These are phyloP conservation scores for Cheilinus undulatus DNA, from an alignment of 2,113 vertebrate genomes.

Conservation along the genomic window DNA sequence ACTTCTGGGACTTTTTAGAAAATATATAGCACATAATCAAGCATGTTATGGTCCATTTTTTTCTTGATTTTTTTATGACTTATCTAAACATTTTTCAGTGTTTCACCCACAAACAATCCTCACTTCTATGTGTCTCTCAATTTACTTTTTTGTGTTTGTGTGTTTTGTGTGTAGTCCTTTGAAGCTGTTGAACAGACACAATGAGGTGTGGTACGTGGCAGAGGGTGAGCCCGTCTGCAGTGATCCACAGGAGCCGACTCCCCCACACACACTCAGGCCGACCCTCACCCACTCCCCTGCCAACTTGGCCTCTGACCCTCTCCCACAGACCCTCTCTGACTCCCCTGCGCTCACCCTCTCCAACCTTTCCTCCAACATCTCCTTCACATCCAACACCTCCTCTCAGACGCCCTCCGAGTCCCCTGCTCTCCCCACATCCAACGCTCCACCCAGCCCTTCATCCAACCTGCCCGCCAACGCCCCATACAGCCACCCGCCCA, in stretches of 20 bases:
- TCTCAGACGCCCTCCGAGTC: conserved; percentile 3
- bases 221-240: conserved; percentile 76
- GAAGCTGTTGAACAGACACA: conserved; percentile 84
- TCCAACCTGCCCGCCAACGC: conserved; percentile 16
- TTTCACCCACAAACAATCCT: too few relatives aligned
- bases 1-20: too few relatives aligned
- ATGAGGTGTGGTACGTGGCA: conserved; percentile 85
- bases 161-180: conserved; percentile 76
- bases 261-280: conserved; percentile 48
- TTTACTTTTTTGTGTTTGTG: conserved; percentile 20
- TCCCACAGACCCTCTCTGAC: conserved; percentile 38
- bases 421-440: conserved; percentile 6
- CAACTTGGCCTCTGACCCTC: background rate
- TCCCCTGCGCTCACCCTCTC: conserved; percentile 19
- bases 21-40: too few relatives aligned
- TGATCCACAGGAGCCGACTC: conserved; percentile 64
- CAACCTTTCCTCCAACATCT: conserved; percentile 9
- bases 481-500: background rate
- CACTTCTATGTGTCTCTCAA: conserved; percentile 30
- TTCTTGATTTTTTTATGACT: too few relatives aligned
- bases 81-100: too few relatives aligned
- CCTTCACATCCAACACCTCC: conserved; percentile 38
- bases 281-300: conserved; percentile 20
- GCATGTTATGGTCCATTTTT: too few relatives aligned
- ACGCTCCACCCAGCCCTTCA: conserved; percentile 1